Base-by-base conservation (phyloP, 1,140 invertebrate species). In the Drosophila kikkawai region DNA sequence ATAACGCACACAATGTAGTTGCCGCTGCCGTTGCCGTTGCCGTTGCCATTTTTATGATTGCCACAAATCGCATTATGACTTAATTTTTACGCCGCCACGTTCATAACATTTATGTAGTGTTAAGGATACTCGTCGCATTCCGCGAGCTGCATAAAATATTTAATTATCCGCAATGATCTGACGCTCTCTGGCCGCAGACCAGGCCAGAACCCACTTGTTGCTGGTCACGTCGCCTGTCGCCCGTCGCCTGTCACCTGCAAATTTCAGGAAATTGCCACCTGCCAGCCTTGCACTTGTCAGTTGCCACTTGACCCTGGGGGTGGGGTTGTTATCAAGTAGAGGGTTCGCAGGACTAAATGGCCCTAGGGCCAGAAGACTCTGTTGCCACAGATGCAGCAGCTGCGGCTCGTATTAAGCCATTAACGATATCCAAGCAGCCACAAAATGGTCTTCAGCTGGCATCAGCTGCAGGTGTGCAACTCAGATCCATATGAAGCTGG, bases 41-140 rank as follows among this genome's bases (percentile, higher is more conserved):
- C 11, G 37, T 17, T 32, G 22, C 51, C 36, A 64, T 64, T 85
- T 56, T 81, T 78, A 70, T 79, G 75, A 63, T 64, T 75, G 68
- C 75, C 82, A 69, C 64, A 63, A 76, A 84, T 82, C 76, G 84
- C 80, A 87, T 88, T 87, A 87, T 87, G 80, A 75, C 84, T 80
- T 87, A 83, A 87, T 87, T 87, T 87, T 83, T 78, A 83, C 61
- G 76, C 75, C 80, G 64, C 53, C 71, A 63, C 81, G 64, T 80
- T 78, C 83, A 80, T 83, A 88, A 88, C 68, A 57, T 87, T 87
- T 88, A 87, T 80, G 83, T 77, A 83, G 76, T 83, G 71, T 65
- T 69, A 83, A 69, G 56, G 60, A 48, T 55, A 82, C 81, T 79
- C 74, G 58, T 76, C 74, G 58, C 66, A 78, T 59, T 32, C 47